A percentile compares a stretch with the other conserved stretches of the same genome.
Conservation (phyloP, 2,797 vertebrate species). For the Trichosurus vulpecula region DNA sequence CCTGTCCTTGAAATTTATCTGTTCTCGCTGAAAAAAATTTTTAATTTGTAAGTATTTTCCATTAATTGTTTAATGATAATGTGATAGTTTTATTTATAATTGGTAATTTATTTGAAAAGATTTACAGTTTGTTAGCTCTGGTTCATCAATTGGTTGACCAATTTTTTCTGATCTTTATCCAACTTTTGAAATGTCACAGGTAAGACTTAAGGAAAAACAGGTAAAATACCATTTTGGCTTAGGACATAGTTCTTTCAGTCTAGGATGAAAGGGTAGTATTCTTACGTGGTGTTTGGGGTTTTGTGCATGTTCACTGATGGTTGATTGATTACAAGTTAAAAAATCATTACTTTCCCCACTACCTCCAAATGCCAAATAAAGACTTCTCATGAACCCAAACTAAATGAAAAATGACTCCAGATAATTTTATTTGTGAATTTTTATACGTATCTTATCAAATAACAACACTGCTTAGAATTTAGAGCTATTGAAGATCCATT, state of each 20-base stretch:
- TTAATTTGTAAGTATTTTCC: slow-evolving; percentile 47
- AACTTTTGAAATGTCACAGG: slow-evolving; percentile 48
- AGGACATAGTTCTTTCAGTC: slow-evolving; percentile 33
- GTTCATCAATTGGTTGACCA: too few species aligned
- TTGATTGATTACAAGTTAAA: too few species aligned
- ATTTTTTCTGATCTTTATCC: slow-evolving; percentile 63
- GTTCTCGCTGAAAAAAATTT: slow-evolving; percentile 61
- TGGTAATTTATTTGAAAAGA: background rate
- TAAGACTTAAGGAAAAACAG: slow-evolving; percentile 43
- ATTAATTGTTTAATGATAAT: slow-evolving; percentile 61
- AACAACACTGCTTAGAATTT: slow-evolving; percentile 44
- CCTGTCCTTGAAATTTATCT: slow-evolving; percentile 53
- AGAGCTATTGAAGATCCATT: slow-evolving; percentile 33
- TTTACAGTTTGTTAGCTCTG: slow-evolving; percentile 36
- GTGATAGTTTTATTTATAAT: slow-evolving; percentile 38
- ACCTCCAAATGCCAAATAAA: background rate
- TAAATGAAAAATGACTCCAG: too few species aligned
- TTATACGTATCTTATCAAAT: background rate
- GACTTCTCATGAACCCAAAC: background rate
- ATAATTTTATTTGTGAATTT: too few species aligned
- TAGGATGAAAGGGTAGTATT: background rate
- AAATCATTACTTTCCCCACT: background rate
- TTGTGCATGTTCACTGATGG: background rate
- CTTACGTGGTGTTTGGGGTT: slow-evolving; percentile 19
- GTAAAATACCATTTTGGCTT: background rate